Base-by-base conservation (phyloP, 2,888 invertebrate genomes). In the Papilio protenor region DNA sequence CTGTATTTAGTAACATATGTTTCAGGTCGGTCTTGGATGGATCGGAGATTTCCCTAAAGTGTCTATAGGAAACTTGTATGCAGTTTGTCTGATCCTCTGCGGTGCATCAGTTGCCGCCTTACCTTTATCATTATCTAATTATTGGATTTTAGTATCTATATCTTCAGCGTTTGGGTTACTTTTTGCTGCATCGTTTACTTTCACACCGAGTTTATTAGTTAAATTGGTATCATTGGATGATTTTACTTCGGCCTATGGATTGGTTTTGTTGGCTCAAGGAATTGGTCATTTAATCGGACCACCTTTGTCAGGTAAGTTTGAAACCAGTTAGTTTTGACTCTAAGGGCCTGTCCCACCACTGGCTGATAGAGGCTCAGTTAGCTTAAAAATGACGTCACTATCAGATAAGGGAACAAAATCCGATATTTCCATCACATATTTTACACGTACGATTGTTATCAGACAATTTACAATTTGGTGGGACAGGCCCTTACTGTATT, bases 251-350 rank as follows among this genome's bases (percentile, higher is more conserved):
- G 98, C 98, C 18, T 99, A 99, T 90, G 99, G 99, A 23, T 91
- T 99, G 83, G 96, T 98, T 82, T 94, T 98, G 84, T 93, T 99
- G 77, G 97, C 98, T 79, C 98, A 99, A 91, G 99, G 99, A 18
- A 96, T 99, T 80, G 99, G 98, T 6, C 98, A 98, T 94, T 95
- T 99, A 72, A 95, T 98, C 80, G 99, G 99, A 74, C 99, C 99
- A 11, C 98, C 99, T 0, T 89, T 99, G 76, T 98, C 98, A 86
- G 99, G 99, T 96, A 81, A 84, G 85, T 47, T 6, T n/a, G 11
- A 33, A 57, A 64, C 18, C 1, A 57, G 23, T 27, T 33, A 33
- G 6, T 40, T 47, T 45, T 2, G 45, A 8, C 16, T 49, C 33
- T 49, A 14, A n/a, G n/a, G n/a, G n/a, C n/a, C n/a, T n/a, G n/a